Conservation (phyloP, 2,888 invertebrate genomes). For the Drosophila hamatofila region DNA sequence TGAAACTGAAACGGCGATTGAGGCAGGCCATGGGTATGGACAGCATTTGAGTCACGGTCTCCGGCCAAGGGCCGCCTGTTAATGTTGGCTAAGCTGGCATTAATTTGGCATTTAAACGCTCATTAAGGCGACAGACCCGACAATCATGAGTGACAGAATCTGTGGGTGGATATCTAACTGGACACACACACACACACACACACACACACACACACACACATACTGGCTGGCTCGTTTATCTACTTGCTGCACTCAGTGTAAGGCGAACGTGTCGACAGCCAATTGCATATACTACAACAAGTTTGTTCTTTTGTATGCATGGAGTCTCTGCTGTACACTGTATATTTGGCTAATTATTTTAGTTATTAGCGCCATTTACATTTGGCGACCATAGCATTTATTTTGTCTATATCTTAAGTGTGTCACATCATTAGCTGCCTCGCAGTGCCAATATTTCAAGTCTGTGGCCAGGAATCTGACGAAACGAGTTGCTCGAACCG, state of each 20-base stretch:
- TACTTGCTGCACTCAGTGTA: not conserved
- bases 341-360: slow-evolving; percentile 34
- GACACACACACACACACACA: slow-evolving; percentile 12
- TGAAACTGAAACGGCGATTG: not conserved
- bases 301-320: slow-evolving; percentile 5
- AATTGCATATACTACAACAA: slow-evolving; percentile 12
- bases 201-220: too few relatives aligned
- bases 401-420: not conserved
- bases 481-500: not conserved
- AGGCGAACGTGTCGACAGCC: slow-evolving; percentile 34
- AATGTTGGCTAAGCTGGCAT: slow-evolving; percentile 41
- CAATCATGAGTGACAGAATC: slow-evolving; percentile 66
- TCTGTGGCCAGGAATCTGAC: not conserved
- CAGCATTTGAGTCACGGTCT: slow-evolving; percentile 48
- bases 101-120: slow-evolving; percentile 76
- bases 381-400: not conserved
- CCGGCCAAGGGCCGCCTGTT: slow-evolving; percentile 45
- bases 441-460: not conserved
- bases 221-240: not conserved
- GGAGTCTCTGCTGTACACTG: not conserved
- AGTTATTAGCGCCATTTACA: slow-evolving; percentile 7
- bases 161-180: slow-evolving; percentile 63
- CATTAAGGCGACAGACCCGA: slow-evolving; percentile 69
- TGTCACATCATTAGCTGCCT: slow-evolving; percentile 11
- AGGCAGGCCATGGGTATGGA: slow-evolving; percentile 7